Percentiles rank a stretch among this genome's conserved stretches.
These are phyloP conservation scores for Neotoma lepida DNA, from an alignment of 2,113 vertebrate genomes.

Conservation along the genomic window DNA sequence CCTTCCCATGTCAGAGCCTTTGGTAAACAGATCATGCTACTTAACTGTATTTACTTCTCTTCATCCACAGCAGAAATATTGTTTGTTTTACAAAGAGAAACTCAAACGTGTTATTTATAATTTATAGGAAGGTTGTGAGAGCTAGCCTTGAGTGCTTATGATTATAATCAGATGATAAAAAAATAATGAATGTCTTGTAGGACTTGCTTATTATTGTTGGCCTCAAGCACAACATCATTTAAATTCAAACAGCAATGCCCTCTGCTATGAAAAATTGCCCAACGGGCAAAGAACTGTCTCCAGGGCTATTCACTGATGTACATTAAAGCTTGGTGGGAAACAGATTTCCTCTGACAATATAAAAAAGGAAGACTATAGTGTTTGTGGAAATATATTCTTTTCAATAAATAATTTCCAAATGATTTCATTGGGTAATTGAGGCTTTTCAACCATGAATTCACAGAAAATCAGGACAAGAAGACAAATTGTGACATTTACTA, in stretches of 20 bases:
- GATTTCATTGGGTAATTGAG: constrained; percentile 77
- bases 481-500: constrained; percentile 55
- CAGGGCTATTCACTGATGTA: constrained; percentile 52
- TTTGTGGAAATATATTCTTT: constrained; percentile 63
- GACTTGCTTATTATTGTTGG: constrained; percentile 68
- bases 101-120: constrained; percentile 30
- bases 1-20: constrained; percentile 7
- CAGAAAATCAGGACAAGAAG: constrained; percentile 63
- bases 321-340: constrained; percentile 62
- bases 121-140: constrained; percentile 54
- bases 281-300: constrained; percentile 61
- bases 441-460: constrained; percentile 65
- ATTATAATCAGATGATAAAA: constrained; percentile 53
- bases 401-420: constrained; percentile 76
- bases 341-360: constrained; percentile 59
- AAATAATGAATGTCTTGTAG: constrained; percentile 54
- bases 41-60: constrained; percentile 33
- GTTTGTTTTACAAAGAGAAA: constrained; percentile 46
- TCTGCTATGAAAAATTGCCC: constrained; percentile 48
- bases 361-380: constrained; percentile 64
- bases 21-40: constrained; percentile 48
- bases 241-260: constrained; percentile 73
- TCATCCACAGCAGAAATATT: constrained; percentile 48
- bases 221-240: constrained; percentile 69
- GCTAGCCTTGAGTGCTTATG: constrained; percentile 44